Base-by-base conservation (phyloP, 1,140 invertebrate species). In the Rhagoletis zephyria region DNA sequence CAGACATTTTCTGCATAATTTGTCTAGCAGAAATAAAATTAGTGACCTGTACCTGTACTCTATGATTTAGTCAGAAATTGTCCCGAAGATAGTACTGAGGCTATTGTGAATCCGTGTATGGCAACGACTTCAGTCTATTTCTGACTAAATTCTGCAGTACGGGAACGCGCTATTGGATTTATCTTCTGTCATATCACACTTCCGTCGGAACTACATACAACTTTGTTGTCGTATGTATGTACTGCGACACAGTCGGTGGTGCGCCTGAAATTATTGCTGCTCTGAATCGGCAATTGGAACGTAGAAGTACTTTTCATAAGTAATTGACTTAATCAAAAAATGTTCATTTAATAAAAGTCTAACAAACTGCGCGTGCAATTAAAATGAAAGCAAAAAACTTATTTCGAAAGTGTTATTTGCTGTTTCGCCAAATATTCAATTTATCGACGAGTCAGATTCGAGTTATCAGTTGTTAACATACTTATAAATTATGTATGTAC, bases 341-440 rank as follows among this genome's bases (percentile, higher is more conserved):
- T 74, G 45, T 42, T 74, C 67, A 74, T 74, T 74, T 42, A 74
- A 45, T 74, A 74, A 16, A 74, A 48, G 0, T 16, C 6, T 14
- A 16, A 14, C 40, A 2, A 5, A 10, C 51, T 56, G 51, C 10
- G 2, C 10, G 10, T 56, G 10, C 10, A 56, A 56, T 56, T 56
- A 10, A 74, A 74, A 16, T 74, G 4, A 45, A 45, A 74, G 40
- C 30, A 74, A 48, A 74, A 74, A 45, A 63, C 4, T 63, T 63
- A 63, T 63, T n/a, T 12, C 3, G 14, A 74, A 74, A 74, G 42
- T 74, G 42, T 74, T 74, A 74, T 74, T 74, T 48, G 67, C 3
- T 74, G 40, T 74, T 74, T 74, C 12, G 3, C 7, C 16, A 45
- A 42, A 3, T 45, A 48, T 74, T 74, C 67, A 48, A 74, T 67